Percentiles rank a stretch among this genome's conserved stretches.
Conservation (phyloP, 2,797 vertebrate genomes). For the Odontamblyopus lacepedii region DNA sequence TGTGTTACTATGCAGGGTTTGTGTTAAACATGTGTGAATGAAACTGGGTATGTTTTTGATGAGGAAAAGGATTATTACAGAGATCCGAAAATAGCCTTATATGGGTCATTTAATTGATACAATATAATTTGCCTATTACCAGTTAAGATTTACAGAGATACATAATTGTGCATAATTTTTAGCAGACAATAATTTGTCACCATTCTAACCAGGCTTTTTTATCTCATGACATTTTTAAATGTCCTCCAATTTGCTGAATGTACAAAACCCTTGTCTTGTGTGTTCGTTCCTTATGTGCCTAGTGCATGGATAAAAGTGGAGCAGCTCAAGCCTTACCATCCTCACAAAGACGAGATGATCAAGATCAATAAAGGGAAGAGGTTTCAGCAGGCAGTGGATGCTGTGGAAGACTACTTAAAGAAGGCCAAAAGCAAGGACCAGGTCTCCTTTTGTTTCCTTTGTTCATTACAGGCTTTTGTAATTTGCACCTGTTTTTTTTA, state of each 20-base stretch:
- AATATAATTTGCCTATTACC: too few species aligned
- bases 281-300: conserved; percentile 16
- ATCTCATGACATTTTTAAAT: background rate
- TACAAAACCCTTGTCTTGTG: conserved; percentile 21
- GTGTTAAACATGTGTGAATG: too few species aligned
- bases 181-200: too few species aligned
- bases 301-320: conserved; percentile 99
- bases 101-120: too few species aligned
- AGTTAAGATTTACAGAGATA: too few species aligned
- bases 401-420: conserved; percentile 96
- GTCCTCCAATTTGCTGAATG: background rate
- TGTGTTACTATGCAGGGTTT: too few species aligned
- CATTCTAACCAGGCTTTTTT: too few species aligned
- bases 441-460: conserved; percentile 64
- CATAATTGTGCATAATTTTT: too few species aligned
- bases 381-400: conserved; percentile 97
- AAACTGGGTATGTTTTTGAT: too few species aligned
- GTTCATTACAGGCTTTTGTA: background rate
- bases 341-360: conserved; percentile 99
- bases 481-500: background rate
- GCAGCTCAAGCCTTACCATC: conserved; percentile 96
- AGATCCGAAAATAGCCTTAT: too few species aligned
- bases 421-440: conserved; percentile 96
- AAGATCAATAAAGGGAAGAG: conserved; percentile 99
- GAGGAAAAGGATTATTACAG: too few species aligned